phyloP scores from a whole-genome alignment of 2,888 invertebrate genomes.

The Nymphalis urticae region DNA sequence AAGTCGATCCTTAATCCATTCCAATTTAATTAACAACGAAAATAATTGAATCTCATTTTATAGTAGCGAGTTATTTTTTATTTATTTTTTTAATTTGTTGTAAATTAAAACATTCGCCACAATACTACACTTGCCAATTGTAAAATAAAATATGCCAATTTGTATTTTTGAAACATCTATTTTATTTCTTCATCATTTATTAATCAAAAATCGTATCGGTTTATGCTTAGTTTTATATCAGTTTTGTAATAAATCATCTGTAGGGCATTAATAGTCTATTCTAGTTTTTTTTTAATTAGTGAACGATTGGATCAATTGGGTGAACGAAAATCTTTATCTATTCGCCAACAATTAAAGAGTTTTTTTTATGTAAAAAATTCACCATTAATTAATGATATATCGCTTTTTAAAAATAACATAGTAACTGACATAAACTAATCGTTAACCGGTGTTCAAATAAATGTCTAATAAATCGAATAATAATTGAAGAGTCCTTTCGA shows the following conservation, averaged over 20 bases:
- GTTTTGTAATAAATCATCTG: neutral
- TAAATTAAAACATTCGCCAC: conserved; percentile 4
- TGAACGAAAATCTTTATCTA: too few species aligned
- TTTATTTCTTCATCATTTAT: too few species aligned
- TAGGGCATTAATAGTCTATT: neutral
- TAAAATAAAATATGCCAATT: neutral
- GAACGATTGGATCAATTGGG: too few species aligned
- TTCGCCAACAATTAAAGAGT: too few species aligned
- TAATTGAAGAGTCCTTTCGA: conserved; percentile 1
- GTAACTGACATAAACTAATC: too few species aligned
- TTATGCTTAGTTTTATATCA: neutral
- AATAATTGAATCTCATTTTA: conserved; percentile 27
- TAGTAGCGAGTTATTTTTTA: conserved; percentile 15
- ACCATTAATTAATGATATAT: too few species aligned
- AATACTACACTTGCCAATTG: conserved; percentile 5
- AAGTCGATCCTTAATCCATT: conserved; percentile 8
- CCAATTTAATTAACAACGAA: conserved; percentile 19
- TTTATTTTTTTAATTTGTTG: neutral
- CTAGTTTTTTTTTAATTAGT: neutral
- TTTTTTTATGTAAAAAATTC: too few species aligned
- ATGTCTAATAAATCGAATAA: too few species aligned
- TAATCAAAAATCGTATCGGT: neutral
- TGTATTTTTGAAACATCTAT: neutral
- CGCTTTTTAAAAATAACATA: too few species aligned
- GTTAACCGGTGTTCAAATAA: too few species aligned